Conservation (phyloP, 2,797 vertebrate species). For the Dromococcyx pavoninus region DNA sequence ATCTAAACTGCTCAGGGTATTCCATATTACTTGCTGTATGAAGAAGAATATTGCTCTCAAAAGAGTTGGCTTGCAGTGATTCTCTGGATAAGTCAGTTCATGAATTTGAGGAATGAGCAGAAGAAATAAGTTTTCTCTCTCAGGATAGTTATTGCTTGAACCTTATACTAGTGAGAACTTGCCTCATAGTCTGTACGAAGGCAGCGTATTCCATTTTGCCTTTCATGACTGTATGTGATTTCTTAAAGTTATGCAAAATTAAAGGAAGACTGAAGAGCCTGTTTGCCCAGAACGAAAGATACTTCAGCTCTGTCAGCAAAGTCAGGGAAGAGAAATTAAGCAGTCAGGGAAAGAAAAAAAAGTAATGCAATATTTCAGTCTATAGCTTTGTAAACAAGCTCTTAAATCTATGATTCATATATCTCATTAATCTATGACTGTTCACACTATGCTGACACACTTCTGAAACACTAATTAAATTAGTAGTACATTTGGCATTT, state of each 20-base stretch:
- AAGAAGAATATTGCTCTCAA: neutral
- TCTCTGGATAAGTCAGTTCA: neutral
- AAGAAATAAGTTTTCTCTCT: neutral
- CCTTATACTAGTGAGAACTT: neutral
- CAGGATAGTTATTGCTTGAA: neutral
- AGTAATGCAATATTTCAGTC: slow-evolving; percentile 10
- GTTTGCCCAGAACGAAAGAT: neutral
- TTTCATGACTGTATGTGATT: neutral
- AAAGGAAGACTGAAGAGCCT: neutral
- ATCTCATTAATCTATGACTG: slow-evolving; percentile 40
- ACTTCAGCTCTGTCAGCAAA: neutral
- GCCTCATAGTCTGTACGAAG: neutral
- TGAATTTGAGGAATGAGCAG: neutral
- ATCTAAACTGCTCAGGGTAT: neutral
- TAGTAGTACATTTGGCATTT: slow-evolving; percentile 48
- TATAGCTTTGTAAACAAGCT: slow-evolving; percentile 41
- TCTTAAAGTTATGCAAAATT: neutral
- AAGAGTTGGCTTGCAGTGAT: neutral
- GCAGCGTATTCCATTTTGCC: neutral
- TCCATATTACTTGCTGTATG: neutral
- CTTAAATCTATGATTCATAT: slow-evolving; percentile 64
- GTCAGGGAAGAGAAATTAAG: neutral
- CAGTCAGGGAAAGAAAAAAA: neutral
- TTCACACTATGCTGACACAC: slow-evolving; percentile 47
- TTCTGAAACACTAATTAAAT: slow-evolving; percentile 62